phyloP scores from a whole-genome alignment of 2,797 vertebrate species.

The Morelia viridis region DNA sequence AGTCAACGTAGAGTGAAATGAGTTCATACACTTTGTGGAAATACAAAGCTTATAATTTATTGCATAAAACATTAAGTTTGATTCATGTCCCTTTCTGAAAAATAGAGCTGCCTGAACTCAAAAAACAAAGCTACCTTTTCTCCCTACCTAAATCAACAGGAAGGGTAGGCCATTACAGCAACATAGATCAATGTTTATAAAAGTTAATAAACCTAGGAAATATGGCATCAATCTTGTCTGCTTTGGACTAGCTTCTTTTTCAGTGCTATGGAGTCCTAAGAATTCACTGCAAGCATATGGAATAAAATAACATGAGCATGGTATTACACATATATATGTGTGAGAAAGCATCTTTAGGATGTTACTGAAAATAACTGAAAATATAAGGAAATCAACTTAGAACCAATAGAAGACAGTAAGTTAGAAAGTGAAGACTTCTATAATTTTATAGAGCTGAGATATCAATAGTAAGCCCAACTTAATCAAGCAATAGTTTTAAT shows the following conservation, averaged over 20 bases:
- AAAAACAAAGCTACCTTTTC: slow-evolving; percentile 15
- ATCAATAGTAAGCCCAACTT: slow-evolving; percentile 14
- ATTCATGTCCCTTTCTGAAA: slow-evolving; percentile 18
- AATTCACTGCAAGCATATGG: background rate
- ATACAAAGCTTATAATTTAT: background rate
- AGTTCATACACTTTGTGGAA: background rate
- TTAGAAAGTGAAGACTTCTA: background rate
- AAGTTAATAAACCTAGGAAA: slow-evolving; percentile 8
- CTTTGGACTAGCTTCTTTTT: background rate
- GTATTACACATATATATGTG: background rate
- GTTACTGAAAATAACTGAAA: background rate
- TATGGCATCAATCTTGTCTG: background rate
- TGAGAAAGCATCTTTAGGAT: background rate
- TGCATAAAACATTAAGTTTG: background rate
- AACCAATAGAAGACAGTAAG: background rate
- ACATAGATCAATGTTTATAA: background rate
- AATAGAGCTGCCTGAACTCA: background rate
- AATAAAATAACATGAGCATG: background rate
- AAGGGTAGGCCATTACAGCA: background rate
- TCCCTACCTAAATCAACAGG: background rate
- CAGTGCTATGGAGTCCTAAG: slow-evolving; percentile 11
- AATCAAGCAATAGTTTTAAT: slow-evolving; percentile 29
- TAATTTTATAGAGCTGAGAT: slow-evolving; percentile 12
- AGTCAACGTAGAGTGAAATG: background rate
- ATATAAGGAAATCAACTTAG: background rate